A percentile compares a stretch with the other conserved stretches of the same genome.
Evolutionary conservation across 2,888 invertebrate species (phyloP).

Genomic region (Saturnia pavonia): DNA sequence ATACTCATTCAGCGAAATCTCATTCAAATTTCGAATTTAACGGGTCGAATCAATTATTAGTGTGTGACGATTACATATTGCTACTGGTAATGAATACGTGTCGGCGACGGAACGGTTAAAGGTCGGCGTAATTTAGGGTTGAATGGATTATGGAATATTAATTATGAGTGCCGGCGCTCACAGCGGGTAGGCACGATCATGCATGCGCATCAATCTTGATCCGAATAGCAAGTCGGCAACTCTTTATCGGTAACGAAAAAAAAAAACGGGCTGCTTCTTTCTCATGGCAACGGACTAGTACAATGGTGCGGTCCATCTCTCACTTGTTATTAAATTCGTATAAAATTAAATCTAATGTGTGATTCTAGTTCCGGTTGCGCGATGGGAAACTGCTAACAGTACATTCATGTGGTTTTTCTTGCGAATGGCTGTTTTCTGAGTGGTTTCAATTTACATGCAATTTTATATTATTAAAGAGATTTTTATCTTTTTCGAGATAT

Average conservation of each 20-base stretch:
- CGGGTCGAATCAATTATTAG: constrained; percentile 72
- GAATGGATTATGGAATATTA: constrained; percentile 77
- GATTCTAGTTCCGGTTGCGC: constrained; percentile 77
- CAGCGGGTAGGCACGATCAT: constrained; percentile 71
- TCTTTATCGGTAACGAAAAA: constrained; percentile 74
- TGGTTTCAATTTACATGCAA: constrained; percentile 50
- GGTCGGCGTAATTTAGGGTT: constrained; percentile 56
- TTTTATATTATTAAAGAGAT: constrained; percentile 32
- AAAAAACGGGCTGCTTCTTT: constrained; percentile 69
- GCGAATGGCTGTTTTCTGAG: constrained; percentile 45
- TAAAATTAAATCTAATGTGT: constrained; percentile 81
- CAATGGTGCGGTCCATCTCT: constrained; percentile 69
- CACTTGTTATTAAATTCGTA: constrained; percentile 81
- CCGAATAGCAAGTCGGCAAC: constrained; percentile 74
- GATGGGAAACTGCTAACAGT: constrained; percentile 74
- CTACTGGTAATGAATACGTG: constrained; percentile 56
- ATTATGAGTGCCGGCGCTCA: constrained; percentile 61
- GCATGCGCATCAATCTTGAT: constrained; percentile 74
- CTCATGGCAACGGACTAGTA: constrained; percentile 67
- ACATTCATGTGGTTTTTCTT: constrained; percentile 54
- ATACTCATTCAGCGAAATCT: constrained; percentile 65
- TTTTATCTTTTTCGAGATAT: constrained; percentile 8
- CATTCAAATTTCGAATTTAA: constrained; percentile 78
- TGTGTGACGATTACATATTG: constrained; percentile 70
- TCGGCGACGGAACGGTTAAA: constrained; percentile 45